A percentile compares a stretch with the other conserved stretches of the same genome.
Conservation (phyloP, 2,888 invertebrate species). For the Uloborus plumipes region DNA sequence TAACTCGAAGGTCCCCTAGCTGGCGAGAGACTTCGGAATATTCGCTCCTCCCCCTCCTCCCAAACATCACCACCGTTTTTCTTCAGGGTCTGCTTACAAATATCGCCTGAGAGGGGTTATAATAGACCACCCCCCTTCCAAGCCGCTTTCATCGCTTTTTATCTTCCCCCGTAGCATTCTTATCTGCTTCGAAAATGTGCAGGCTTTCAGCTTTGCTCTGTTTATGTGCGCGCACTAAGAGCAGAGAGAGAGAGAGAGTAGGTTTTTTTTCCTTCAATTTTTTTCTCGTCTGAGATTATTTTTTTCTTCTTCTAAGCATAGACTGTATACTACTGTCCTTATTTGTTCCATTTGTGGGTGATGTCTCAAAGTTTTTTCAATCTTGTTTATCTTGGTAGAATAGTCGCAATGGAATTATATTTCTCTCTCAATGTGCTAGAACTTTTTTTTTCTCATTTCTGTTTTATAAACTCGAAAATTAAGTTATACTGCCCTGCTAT, state of each 20-base stretch:
- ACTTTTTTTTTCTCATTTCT: no score
- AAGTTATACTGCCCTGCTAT: no score
- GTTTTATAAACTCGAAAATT: no score
- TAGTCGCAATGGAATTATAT: no score
- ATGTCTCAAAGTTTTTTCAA: neutral
- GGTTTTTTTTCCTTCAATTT: conserved; percentile 3
- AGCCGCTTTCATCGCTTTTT: conserved; percentile 47
- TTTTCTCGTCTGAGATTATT: conserved; percentile 7
- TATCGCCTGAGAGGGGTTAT: conserved; percentile 14
- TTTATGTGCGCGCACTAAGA: conserved; percentile 40
- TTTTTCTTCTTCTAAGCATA: conserved; percentile 6
- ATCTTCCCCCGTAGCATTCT: conserved; percentile 38
- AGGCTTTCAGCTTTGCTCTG: conserved; percentile 49
- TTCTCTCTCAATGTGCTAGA: no score
- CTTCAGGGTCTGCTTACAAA: conserved; percentile 33
- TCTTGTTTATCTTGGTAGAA: no score
- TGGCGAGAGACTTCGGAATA: conserved; percentile 1
- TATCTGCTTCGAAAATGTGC: conserved; percentile 44
- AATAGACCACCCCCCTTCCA: neutral
- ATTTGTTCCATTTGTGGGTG: conserved; percentile 47
- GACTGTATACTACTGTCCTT: conserved; percentile 9
- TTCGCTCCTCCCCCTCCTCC: conserved; percentile 27
- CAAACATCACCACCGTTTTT: conserved; percentile 11
- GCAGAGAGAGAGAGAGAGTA: conserved; percentile 8
- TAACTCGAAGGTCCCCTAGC: conserved; percentile 1